Evolutionary conservation across 2,888 invertebrate genomes (phyloP).

Genomic region (Clanis bilineata): DNA sequence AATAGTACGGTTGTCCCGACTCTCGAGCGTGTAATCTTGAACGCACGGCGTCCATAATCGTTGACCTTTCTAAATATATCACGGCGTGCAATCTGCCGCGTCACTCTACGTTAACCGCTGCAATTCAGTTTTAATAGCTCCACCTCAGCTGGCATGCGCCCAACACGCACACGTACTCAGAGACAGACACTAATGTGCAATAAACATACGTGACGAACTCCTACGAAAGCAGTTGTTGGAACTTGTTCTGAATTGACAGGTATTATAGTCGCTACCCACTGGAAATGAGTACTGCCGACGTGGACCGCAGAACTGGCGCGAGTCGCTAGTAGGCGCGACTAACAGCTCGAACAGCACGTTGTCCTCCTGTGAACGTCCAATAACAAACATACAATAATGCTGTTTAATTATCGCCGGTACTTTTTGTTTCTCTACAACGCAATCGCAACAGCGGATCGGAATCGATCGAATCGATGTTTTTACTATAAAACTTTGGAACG

Average conservation of each 20-base stretch:
- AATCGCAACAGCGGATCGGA: neutral
- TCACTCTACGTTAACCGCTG: neutral
- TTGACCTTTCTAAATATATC: constrained; percentile 10
- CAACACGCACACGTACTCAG: neutral
- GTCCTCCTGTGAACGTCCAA: neutral
- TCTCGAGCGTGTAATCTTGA: neutral
- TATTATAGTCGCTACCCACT: neutral
- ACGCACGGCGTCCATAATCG: neutral
- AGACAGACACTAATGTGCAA: neutral
- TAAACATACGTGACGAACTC: neutral
- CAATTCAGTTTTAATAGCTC: constrained; percentile 4
- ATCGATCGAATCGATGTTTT: too few relatives aligned
- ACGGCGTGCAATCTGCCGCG: neutral
- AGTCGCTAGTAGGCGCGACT: too few relatives aligned
- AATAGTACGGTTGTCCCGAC: constrained; percentile 1
- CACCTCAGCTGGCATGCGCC: neutral
- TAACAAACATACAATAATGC: neutral
- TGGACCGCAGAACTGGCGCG: too few relatives aligned
- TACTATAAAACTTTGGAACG: too few relatives aligned
- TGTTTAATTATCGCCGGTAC: neutral
- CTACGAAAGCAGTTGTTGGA: neutral
- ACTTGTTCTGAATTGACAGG: neutral
- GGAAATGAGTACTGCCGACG: too few relatives aligned
- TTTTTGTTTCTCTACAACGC: neutral
- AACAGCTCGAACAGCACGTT: too few relatives aligned